Base-by-base conservation (phyloP, 2,797 vertebrate species). In the Macropus fuliginosus region DNA sequence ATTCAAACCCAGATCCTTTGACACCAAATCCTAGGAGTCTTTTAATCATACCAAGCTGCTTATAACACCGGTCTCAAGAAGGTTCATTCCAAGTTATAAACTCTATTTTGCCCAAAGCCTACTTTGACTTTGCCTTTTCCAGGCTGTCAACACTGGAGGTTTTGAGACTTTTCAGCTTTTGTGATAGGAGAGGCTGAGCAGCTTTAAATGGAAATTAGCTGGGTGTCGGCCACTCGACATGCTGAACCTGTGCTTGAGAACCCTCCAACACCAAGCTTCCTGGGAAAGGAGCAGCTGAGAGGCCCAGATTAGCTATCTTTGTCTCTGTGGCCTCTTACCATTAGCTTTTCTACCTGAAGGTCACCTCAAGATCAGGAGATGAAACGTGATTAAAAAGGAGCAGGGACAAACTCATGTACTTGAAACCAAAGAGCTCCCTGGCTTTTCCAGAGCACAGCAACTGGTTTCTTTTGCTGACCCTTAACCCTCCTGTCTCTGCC, bases 41-140 rank as follows among this genome's bases (percentile, higher is more conserved):
- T 81, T 27, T 81, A 21, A 46, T 81, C 21, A 81, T 81, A 27
- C 40, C 18, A 46, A 46, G 40, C 21, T 81, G 40, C 14, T 98
- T 98, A 97, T 97, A 96, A 92, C 97, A 97, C 97, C 18, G 2
- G 0, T 95, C 91, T 98, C 95, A 95, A 98, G 97, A 96, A 96
- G 57, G 96, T 97, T 55, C 55, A 56, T 92, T 40, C 92, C 96
- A 94, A 96, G 93, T 93, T 55, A 12, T 96, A 94, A n/a, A 1
- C 96, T 97, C 56, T 92, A 95, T 29, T 93, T 95, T 96, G 62
- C 89, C 55, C 56, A 89, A 91, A 90, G 91, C 74, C 92, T 95
- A 95, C 74, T 97, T 97, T 97, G 97, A 95, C 59, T 93, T 98
- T 96, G 74, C 12, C 18, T n/a, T 98, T 96, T 94, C 91, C 91